These are phyloP conservation scores for Dromas ardeola DNA, from an alignment of 2,113 vertebrate genomes.

Conservation along the genomic window DNA sequence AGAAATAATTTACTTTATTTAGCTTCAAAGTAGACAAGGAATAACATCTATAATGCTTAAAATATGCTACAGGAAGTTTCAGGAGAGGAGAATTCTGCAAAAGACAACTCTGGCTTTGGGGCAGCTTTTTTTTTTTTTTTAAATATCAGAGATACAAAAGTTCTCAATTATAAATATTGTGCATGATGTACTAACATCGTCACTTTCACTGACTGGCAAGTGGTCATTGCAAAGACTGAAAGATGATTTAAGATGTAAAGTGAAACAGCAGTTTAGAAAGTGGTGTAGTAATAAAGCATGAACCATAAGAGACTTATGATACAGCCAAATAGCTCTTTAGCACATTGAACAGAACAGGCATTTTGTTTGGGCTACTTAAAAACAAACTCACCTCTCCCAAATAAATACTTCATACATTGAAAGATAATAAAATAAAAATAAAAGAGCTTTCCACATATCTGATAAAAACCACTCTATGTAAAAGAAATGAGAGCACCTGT, in stretches of 20 bases:
- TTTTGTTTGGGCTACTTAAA: background rate
- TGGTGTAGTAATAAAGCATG: background rate
- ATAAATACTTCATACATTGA: background rate
- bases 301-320: background rate
- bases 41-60: fast-evolving
- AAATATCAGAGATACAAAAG: background rate
- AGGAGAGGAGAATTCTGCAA: background rate
- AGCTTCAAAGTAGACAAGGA: background rate
- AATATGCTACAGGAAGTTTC: background rate
- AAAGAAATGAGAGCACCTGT: background rate
- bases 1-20: background rate
- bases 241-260: background rate
- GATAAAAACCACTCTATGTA: background rate
- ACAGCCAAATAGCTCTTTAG: background rate
- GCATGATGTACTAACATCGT: background rate
- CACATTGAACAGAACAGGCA: background rate
- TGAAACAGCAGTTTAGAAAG: background rate
- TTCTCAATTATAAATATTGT: background rate
- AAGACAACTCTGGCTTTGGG: background rate
- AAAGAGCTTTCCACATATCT: background rate
- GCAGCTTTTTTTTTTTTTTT: background rate
- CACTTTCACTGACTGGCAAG: background rate
- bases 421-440: background rate
- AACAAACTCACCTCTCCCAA: background rate
- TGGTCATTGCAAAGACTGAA: background rate